These are phyloP conservation scores for Tautogolabrus adspersus DNA, from an alignment of 2,113 vertebrate species.

Conservation along the genomic window DNA sequence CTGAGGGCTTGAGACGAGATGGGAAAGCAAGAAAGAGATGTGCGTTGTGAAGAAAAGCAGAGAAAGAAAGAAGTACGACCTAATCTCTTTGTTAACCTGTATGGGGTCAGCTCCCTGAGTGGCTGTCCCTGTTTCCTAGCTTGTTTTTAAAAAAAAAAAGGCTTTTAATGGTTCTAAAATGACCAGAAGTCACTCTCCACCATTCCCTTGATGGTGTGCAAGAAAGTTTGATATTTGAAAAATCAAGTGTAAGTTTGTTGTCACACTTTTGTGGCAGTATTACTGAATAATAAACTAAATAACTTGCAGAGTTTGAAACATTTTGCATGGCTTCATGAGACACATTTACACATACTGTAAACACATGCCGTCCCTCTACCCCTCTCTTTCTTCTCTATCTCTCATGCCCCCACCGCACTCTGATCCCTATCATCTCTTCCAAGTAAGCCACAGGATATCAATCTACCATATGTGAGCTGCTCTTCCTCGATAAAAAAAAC, in stretches of 20 bases:
- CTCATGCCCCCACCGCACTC: background rate
- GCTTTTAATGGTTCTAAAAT: constrained; percentile 26
- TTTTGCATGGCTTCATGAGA: background rate
- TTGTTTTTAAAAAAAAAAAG: background rate
- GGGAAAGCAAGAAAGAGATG: constrained; percentile 10
- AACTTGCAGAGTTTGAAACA: constrained; percentile 2
- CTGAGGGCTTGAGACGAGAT: constrained; percentile 42
- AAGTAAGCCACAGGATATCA: constrained; percentile 63
- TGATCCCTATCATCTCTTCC: constrained; percentile 47
- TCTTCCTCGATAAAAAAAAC: background rate
- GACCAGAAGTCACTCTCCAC: background rate
- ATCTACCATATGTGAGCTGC: constrained; percentile 57
- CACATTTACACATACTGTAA: constrained; percentile 6
- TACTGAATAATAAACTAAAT: background rate
- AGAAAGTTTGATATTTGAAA: too few species aligned
- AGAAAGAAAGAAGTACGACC: constrained; percentile 18
- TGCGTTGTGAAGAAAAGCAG: constrained; percentile 17
- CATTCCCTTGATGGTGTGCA: too few species aligned
- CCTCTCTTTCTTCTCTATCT: constrained; percentile 23
- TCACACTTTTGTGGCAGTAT: too few species aligned
- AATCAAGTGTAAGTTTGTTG: too few species aligned
- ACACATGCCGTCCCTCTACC: background rate
- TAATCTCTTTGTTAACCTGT: constrained; percentile 50
- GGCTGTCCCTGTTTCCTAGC: constrained; percentile 45
- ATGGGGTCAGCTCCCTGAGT: constrained; percentile 45